Evolutionary conservation across 1,140 invertebrate species (phyloP).

Genomic region (Trachymyrmex cornetzi): DNA sequence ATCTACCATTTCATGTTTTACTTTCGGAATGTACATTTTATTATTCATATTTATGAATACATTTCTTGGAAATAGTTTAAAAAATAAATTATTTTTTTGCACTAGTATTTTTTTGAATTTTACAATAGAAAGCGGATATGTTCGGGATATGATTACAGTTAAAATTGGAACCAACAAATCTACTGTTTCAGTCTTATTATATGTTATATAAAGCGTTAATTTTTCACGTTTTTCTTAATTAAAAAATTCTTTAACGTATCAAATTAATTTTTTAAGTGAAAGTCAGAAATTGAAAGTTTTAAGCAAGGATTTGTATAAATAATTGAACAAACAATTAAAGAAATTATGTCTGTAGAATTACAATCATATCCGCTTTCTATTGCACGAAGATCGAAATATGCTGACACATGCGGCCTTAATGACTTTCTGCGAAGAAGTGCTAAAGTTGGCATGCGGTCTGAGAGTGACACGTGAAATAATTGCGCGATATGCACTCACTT

Average conservation of each 20-base stretch:
- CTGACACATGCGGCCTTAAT: not conserved
- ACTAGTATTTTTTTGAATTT: constrained; percentile 1
- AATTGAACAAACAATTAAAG: no score
- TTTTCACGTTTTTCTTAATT: no score
- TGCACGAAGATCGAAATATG: not conserved
- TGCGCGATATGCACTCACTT: constrained; percentile 69
- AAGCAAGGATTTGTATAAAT: no score
- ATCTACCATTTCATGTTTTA: not conserved
- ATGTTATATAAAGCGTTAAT: no score
- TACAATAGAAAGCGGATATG: no score
- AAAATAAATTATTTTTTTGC: not conserved
- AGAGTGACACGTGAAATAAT: constrained; percentile 23
- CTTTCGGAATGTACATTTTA: not conserved
- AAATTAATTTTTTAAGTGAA: no score
- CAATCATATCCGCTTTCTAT: not conserved
- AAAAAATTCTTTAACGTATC: no score
- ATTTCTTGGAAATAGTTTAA: not conserved
- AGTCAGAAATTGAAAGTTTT: no score
- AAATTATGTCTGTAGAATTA: no score
- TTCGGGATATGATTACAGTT: no score
- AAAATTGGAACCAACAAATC: no score
- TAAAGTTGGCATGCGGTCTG: not conserved
- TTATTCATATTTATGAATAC: not conserved
- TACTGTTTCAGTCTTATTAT: no score
- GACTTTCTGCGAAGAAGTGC: not conserved